A percentile compares a stretch with the other conserved stretches of the same genome.
Evolutionary conservation across 2,888 invertebrate genomes (phyloP).

Genomic region (Lapara coniferarum): DNA sequence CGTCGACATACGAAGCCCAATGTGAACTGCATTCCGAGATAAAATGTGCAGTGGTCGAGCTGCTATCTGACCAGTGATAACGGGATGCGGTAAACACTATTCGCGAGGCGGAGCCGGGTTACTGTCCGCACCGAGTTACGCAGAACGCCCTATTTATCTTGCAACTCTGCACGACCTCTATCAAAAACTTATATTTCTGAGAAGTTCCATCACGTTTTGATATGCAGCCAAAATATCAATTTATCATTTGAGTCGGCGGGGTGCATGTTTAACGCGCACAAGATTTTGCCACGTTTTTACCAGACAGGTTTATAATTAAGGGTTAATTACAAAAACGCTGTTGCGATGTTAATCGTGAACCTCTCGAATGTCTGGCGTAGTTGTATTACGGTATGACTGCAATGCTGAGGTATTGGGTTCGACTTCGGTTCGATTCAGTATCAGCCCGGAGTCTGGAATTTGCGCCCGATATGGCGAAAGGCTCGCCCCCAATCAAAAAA

Average conservation of each 20-base stretch:
- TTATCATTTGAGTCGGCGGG: neutral
- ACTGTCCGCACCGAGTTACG: slow-evolving; percentile 53
- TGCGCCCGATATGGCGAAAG: too few relatives aligned
- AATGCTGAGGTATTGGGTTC: too few relatives aligned
- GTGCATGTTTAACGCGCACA: neutral
- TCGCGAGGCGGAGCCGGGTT: slow-evolving; percentile 58
- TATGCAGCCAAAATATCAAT: slow-evolving; percentile 12
- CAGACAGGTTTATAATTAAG: slow-evolving; percentile 18
- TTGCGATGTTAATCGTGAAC: neutral
- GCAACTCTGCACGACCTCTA: slow-evolving; percentile 30
- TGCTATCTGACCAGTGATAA: slow-evolving; percentile 73
- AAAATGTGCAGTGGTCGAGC: slow-evolving; percentile 66
- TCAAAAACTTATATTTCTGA: slow-evolving; percentile 1
- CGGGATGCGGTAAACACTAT: slow-evolving; percentile 62
- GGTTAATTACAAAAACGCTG: slow-evolving; percentile 3
- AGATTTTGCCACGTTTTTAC: neutral
- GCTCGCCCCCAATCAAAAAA: too few relatives aligned
- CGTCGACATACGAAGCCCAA: slow-evolving; percentile 59
- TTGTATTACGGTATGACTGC: too few relatives aligned
- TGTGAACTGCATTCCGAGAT: slow-evolving; percentile 71
- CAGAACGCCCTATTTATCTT: slow-evolving; percentile 58
- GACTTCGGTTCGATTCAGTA: too few relatives aligned
- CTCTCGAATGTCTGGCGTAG: too few relatives aligned
- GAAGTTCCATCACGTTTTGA: slow-evolving; percentile 1
- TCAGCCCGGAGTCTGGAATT: too few relatives aligned